These are phyloP conservation scores for Merluccius polli DNA, from an alignment of 2,797 vertebrate species.

Conservation along the genomic window DNA sequence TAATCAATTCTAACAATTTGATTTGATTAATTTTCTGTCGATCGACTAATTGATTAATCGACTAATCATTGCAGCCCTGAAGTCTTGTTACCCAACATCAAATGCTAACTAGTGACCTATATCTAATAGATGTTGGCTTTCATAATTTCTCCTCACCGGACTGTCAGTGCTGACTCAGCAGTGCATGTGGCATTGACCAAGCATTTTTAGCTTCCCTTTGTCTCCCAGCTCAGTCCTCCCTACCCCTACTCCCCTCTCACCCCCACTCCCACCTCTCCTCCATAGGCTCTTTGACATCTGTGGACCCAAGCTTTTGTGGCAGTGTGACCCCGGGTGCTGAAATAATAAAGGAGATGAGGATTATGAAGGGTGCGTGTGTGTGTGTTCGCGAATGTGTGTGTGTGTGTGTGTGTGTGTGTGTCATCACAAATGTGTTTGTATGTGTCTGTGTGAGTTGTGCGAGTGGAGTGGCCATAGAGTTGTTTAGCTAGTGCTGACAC, in stretches of 20 bases:
- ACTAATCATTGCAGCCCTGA: too few species aligned
- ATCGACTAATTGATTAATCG: too few species aligned
- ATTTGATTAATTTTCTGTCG: too few species aligned
- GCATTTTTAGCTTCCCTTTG: slow-evolving; percentile 58
- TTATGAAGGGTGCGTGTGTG: slow-evolving; percentile 47
- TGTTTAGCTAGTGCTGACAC: slow-evolving; percentile 71
- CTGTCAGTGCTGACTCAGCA: slow-evolving; percentile 66
- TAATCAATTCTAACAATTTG: too few species aligned
- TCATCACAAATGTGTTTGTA: background rate
- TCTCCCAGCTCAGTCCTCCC: slow-evolving; percentile 25
- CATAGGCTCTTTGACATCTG: slow-evolving; percentile 57
- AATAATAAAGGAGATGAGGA: slow-evolving; percentile 55
- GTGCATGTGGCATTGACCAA: slow-evolving; percentile 56
- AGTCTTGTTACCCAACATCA: background rate
- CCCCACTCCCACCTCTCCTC: background rate
- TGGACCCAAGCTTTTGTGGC: slow-evolving; percentile 60
- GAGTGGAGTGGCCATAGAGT: slow-evolving; percentile 36
- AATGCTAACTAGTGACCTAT: background rate
- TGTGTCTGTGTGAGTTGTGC: slow-evolving; percentile 30
- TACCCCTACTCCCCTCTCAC: background rate
- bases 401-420: slow-evolving; percentile 17
- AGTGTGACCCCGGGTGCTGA: slow-evolving; percentile 51
- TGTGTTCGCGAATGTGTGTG: background rate
- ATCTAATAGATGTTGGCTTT: background rate
- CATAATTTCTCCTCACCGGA: slow-evolving; percentile 24